Percentiles rank a stretch among this genome's conserved stretches.
Evolutionary conservation across 2,888 invertebrate species (phyloP).

Genomic region (Ichneumoninae sp.): DNA sequence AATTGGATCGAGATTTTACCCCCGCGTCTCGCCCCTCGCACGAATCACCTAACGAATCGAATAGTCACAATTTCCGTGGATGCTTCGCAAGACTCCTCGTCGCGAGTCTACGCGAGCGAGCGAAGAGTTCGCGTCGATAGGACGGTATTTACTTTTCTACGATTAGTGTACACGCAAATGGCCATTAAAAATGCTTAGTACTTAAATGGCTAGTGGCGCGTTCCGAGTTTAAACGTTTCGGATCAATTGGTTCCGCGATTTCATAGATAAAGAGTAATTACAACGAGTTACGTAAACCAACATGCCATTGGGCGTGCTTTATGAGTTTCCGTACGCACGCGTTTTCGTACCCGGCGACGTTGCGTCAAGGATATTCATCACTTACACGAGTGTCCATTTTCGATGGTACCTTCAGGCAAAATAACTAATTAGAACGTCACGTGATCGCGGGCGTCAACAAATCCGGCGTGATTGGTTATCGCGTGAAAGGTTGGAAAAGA

Average conservation of each 20-base stretch:
- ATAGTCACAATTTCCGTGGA: conserved; percentile 55
- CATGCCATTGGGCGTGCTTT: not conserved
- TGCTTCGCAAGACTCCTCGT: conserved; percentile 12
- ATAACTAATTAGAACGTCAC: conserved; percentile 68
- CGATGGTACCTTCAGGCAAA: conserved; percentile 12
- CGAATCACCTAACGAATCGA: conserved; percentile 58
- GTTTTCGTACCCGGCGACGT: conserved; percentile 1
- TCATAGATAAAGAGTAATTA: conserved; percentile 22
- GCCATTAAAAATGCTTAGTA: conserved; percentile 26
- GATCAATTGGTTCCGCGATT: conserved; percentile 20
- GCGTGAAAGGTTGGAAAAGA: conserved; percentile 74
- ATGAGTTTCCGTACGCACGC: not conserved
- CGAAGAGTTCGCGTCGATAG: not conserved
- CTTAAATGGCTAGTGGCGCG: not conserved
- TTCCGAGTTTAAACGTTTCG: conserved; percentile 35
- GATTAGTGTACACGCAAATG: not conserved
- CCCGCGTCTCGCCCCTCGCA: conserved; percentile 30
- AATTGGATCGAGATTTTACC: conserved; percentile 74
- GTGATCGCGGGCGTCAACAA: conserved; percentile 70
- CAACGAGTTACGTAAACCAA: conserved; percentile 22
- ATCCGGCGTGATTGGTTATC: conserved; percentile 75
- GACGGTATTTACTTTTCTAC: not conserved
- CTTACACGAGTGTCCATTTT: not conserved
- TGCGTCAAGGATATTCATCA: conserved; percentile 15
- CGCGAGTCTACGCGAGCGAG: conserved; percentile 10